These are phyloP conservation scores for Hypsibius dujardini DNA, from an alignment of 1,140 invertebrate genomes.

Conservation along the genomic window DNA sequence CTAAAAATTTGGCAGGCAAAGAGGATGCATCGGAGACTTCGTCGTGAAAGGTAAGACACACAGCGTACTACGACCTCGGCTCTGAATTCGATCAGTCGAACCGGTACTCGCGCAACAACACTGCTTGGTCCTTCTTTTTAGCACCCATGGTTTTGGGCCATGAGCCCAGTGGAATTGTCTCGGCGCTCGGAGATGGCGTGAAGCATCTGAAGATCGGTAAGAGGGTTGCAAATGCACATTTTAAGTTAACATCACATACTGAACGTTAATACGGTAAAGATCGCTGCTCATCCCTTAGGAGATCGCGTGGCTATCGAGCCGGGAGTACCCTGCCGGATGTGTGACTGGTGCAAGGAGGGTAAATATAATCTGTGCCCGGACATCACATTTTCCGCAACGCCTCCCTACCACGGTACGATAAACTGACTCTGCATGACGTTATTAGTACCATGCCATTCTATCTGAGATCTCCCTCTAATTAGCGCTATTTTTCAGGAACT, in stretches of 20 bases:
- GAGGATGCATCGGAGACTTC: conserved; percentile 64
- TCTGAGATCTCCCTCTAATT: too few relatives aligned
- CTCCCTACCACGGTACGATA: conserved; percentile 67
- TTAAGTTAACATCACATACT: conserved; percentile 15
- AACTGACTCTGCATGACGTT: conserved; percentile 28
- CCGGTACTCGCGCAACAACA: background rate
- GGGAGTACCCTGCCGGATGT: conserved; percentile 64
- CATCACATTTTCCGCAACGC: conserved; percentile 73
- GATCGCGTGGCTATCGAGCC: conserved; percentile 85
- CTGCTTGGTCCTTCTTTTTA: background rate
- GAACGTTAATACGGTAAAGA: conserved; percentile 17
- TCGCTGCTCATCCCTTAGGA: conserved; percentile 36
- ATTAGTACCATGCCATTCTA: too few relatives aligned
- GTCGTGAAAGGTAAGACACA: conserved; percentile 43
- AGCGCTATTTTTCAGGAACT: conserved; percentile 23
- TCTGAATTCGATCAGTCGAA: background rate
- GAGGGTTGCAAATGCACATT: background rate
- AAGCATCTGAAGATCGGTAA: conserved; percentile 50
- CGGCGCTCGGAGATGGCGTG: conserved; percentile 51
- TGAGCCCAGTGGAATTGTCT: conserved; percentile 59
- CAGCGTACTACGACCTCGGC: background rate
- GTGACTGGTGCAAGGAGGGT: conserved; percentile 65
- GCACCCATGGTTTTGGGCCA: conserved; percentile 74
- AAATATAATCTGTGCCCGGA: conserved; percentile 72
- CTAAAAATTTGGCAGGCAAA: conserved; percentile 17